A percentile compares a stretch with the other conserved stretches of the same genome.
Evolutionary conservation across 23 tunicate genomes (phyloP).

Genomic region (Botrylloides violaceus): DNA sequence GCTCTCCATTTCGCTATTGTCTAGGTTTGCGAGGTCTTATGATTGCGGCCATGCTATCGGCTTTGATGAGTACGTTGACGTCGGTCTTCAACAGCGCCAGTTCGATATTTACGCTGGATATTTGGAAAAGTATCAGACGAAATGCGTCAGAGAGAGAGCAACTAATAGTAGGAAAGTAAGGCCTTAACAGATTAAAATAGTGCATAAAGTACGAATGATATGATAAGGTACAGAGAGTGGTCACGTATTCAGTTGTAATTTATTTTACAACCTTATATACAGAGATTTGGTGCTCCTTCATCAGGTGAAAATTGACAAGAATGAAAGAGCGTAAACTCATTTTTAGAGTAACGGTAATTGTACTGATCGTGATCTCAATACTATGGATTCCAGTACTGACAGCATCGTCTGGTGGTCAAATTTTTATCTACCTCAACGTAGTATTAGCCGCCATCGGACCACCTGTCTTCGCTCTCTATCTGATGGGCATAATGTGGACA

Average conservation of each 20-base stretch:
- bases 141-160: constrained; percentile 50
- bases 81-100: constrained; percentile 77
- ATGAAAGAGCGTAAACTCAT: no score
- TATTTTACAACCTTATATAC: no score
- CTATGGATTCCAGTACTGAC: constrained; percentile 69
- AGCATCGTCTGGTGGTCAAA: constrained; percentile 72
- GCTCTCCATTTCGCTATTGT: background rate
- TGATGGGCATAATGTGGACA: constrained; percentile 61
- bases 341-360: constrained; percentile 49
- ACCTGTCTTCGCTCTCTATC: constrained; percentile 51
- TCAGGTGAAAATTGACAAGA: no score
- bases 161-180: constrained; percentile 73
- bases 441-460: constrained; percentile 63
- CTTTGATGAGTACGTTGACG: constrained; percentile 80
- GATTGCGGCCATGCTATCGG: constrained; percentile 76
- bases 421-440: constrained; percentile 49
- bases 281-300: no score
- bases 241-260: no score
- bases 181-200: no score
- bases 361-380: constrained; percentile 66
- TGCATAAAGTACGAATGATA: no score
- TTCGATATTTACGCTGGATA: constrained; percentile 72
- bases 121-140: constrained; percentile 77
- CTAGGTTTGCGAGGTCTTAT: constrained; percentile 62
- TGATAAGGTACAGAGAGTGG: no score